These are phyloP conservation scores for Chrysopa pallens DNA, from an alignment of 1,140 invertebrate species.

Conservation along the genomic window DNA sequence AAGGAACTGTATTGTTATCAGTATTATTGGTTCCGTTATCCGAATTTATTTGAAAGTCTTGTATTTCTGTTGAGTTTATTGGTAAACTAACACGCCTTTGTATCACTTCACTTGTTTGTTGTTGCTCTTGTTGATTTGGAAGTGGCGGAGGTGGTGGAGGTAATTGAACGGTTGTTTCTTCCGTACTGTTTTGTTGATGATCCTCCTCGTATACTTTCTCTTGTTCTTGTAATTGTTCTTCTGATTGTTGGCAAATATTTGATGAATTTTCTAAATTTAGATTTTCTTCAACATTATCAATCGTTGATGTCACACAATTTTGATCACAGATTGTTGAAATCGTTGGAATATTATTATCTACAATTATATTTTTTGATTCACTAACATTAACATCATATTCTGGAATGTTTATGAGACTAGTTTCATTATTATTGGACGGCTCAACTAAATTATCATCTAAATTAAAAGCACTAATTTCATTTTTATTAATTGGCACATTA, in stretches of 20 bases:
- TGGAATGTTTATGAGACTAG: conserved; percentile 24
- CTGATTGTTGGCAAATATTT: no score
- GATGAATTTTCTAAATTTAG: no score
- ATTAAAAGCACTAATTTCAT: conserved; percentile 21
- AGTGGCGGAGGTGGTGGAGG: background rate
- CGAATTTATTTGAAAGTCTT: conserved; percentile 16
- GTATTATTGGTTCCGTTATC: conserved; percentile 10
- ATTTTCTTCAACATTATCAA: no score
- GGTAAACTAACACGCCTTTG: conserved; percentile 42
- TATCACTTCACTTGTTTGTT: conserved; percentile 22
- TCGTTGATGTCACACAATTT: conserved; percentile 6
- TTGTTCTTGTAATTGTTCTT: no score
- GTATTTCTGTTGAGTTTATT: conserved; percentile 32
- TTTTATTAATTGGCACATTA: conserved; percentile 21
- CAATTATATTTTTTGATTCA: conserved; percentile 32
- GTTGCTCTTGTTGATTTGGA: background rate
- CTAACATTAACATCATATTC: conserved; percentile 19
- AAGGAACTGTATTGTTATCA: conserved; percentile 13
- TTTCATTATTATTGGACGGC: conserved; percentile 35
- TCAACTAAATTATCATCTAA: conserved; percentile 24
- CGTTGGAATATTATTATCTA: conserved; percentile 38
- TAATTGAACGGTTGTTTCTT: background rate
- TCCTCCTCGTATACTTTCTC: no score
- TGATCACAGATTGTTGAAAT: conserved; percentile 55
- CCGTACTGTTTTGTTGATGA: no score